Base-by-base conservation (phyloP, 37 sponge, comb jelly and placozoan genomes). In the Eunapius fragilis region DNA sequence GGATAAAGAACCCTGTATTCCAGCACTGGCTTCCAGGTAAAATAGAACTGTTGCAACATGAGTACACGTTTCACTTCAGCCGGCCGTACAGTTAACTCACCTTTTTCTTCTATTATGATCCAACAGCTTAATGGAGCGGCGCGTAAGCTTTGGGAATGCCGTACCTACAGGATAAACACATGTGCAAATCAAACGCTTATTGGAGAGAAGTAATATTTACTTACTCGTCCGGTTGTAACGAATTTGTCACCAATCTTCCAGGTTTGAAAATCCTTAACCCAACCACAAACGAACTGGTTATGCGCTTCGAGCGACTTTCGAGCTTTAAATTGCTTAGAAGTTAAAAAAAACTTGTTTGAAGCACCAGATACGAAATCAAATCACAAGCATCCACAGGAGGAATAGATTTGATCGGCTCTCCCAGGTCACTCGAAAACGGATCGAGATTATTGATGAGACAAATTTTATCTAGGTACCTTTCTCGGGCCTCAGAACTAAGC, bases 281-380 rank as follows among this genome's bases (percentile, higher is more conserved):
- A 74, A 24, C 49, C 84, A 74, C 41, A 31, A 24, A 77, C 71
- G 25, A 74, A 75, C 68, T 84, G 75, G 76, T 84, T 84, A 50
- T 84, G 74, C 12, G 76, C 84, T 70, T 69, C 82, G 23, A 82
- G 41, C n/a, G n/a, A n/a, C n/a, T n/a, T n/a, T n/a, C n/a, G n/a
- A n/a, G n/a, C n/a, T n/a, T n/a, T n/a, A n/a, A 50, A 83, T 58
- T 74, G 84, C 67, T 83, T 48, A 17, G 31, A 19, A 26, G 75
- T 74, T 13, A n/a, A 83, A 10, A 50, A 45, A 73, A 74, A 41
- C 33, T 83, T 26, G 75, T 83, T 34, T 47, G 84, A 17, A 76
- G 37, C 31, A 69, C 47, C 47, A 45, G 47, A 45, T 45, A 45
- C 47, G 47, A 45, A 45, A 45, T 45, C 47, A 45, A 11, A 45